Base-by-base conservation (phyloP, 1,140 invertebrate genomes). In the Megalopta genalis region DNA sequence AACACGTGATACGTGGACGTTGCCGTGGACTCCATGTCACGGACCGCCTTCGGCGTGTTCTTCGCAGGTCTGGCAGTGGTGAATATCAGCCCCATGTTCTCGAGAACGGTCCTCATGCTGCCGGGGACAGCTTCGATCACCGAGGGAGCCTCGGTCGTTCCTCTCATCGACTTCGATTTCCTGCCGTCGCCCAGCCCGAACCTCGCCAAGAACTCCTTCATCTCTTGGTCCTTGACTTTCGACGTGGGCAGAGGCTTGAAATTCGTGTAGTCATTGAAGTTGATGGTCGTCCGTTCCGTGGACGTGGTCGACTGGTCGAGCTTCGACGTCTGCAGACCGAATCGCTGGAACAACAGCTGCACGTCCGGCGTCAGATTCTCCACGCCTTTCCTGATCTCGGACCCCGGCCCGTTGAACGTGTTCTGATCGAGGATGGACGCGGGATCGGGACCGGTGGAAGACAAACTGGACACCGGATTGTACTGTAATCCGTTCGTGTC, bases 171-270 rank as follows among this genome's bases (percentile, higher is more conserved):
- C 68, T 93, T 93, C 46, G 91, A 85, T 6, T 76, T 86, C 54
- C 93, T 79, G 23, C 23, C 86, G 0, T 89, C 89, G 16, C 16
- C 90, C 3, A 95, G 88, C 6, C 95, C 95, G 82, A 95, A 95
- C 57, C 86, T 92, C 0, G 93, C 92, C 25, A 95, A 80, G 42
- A 95, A 93, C 16, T 93, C 91, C 74, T 92, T 93, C 94, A 95
- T 95, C 52, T 94, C 94, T 49, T 92, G 87, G 64, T 94, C 92
- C 46, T 90, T 89, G 0, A 93, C 85, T 7, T 79, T 84, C 14
- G 91, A 91, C 18, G 91, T 91, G 14, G 94, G 94, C 8, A 95
- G 80, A 2, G 94, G 94, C 87, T 95, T 95, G 75, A 95, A 95
- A 23, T 90, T 93, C 0, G 92, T 88, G 77, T 94, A 95, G 0